Percentiles rank a stretch among this genome's conserved stretches.
Evolutionary conservation across 2,888 invertebrate species (phyloP).

Genomic region (Liopterus haemorrhoidalis): DNA sequence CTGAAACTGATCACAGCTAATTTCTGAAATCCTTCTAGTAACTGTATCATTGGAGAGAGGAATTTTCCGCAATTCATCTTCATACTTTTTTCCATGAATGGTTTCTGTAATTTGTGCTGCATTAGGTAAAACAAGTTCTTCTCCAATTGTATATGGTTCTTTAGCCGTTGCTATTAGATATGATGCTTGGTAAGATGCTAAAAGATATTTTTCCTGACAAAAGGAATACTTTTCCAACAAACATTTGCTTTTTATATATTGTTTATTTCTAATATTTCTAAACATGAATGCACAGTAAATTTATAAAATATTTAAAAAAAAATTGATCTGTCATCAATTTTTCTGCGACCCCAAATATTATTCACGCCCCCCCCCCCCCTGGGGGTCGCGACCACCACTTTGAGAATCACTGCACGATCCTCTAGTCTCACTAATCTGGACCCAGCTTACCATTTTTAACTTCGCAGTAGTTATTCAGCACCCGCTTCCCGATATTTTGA

Average conservation of each 20-base stretch:
- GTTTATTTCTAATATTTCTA: too few relatives aligned
- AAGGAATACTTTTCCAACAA: slow-evolving; percentile 11
- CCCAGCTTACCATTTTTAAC: too few relatives aligned
- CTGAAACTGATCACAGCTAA: slow-evolving; percentile 11
- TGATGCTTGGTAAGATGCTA: slow-evolving; percentile 19
- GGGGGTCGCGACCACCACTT: too few relatives aligned
- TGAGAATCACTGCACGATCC: too few relatives aligned
- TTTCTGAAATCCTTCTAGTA: slow-evolving; percentile 17
- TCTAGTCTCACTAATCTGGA: too few relatives aligned
- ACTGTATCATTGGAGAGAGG: slow-evolving; percentile 19
- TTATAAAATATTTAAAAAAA: too few relatives aligned
- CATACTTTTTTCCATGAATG: slow-evolving; percentile 16
- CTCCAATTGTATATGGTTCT: slow-evolving; percentile 20
- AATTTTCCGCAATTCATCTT: slow-evolving; percentile 13
- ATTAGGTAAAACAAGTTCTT: slow-evolving; percentile 20
- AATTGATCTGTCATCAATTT: too few relatives aligned
- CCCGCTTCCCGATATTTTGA: too few relatives aligned
- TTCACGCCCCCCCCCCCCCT: too few relatives aligned
- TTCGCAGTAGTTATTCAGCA: too few relatives aligned
- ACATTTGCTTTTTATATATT: slow-evolving; percentile 13
- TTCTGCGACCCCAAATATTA: too few relatives aligned
- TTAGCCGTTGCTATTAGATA: slow-evolving; percentile 21
- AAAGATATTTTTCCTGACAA: slow-evolving; percentile 17
- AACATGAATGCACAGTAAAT: too few relatives aligned
- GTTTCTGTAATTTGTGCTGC: slow-evolving; percentile 14